Evolutionary conservation across 1,140 invertebrate genomes (phyloP), one percentile per base, ranked within the genome.

Genomic region (Cyrtorhinus lividipennis): DNA sequence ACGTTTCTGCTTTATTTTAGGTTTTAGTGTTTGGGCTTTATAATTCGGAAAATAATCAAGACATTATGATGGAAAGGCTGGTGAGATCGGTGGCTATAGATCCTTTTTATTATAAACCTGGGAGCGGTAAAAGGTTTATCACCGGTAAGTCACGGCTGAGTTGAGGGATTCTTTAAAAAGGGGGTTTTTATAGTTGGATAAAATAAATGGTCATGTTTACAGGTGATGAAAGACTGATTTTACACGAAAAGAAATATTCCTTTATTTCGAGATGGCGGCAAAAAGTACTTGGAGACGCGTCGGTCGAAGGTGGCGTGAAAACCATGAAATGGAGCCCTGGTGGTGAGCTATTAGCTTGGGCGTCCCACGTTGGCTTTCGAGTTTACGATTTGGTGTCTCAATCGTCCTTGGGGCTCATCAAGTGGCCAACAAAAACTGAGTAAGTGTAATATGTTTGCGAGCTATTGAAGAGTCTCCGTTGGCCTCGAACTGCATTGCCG

Each of bases 51-150:
- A 86, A 89, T 70, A 89, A 89, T 71, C 83, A 89, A 57, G 82
- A 80, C 61, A 75, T 95, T 24, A 84, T 79, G 53, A 80, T 92
- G 67, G 88, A 90, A 8, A 79, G 88, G 66, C 81, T 86, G 18
- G 86, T 98, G 1, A 90, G 92, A 74, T 87, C 88, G 23, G 82
- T 97, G 22, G 87, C 89, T 0, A 81, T 98, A 62, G 93, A 97
- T 75, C 92, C 94, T 0, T 76, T 81, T 71, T 95, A 90, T 73
- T 83, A 81, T 64, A 92, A 86, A 72, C 78, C 82, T 61, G 82
- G 83, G 0, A 83, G 82, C 65, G 83, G 83, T 5, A 80, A 83
- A 68, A 80, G 86, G 68, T 95, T 95, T 75, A 86, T 95, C 56
- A 89, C 88, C 69, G 88, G 87, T 79, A 78, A 61, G 18, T 20